Percentiles rank a stretch among this genome's conserved stretches.
These are phyloP conservation scores for Myathropa florea DNA, from an alignment of 2,888 invertebrate species.

Conservation along the genomic window DNA sequence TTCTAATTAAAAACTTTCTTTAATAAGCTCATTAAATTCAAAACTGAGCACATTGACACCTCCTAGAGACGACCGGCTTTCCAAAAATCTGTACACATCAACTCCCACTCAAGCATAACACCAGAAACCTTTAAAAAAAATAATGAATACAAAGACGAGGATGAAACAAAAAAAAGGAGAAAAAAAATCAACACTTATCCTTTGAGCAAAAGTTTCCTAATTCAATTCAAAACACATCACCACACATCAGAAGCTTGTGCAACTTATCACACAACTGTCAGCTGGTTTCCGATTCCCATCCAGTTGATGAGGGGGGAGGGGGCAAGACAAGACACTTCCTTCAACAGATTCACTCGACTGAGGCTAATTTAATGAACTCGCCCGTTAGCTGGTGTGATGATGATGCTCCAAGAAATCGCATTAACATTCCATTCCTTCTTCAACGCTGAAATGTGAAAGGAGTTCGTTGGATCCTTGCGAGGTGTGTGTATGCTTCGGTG, in stretches of 20 bases:
- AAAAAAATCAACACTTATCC: conserved; percentile 1
- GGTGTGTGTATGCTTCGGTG: not conserved
- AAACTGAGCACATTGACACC: not conserved
- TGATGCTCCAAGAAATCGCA: conserved; percentile 47
- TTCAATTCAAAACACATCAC: conserved; percentile 68
- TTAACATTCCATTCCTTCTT: conserved; percentile 57
- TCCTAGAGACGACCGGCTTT: not conserved
- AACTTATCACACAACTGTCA: conserved; percentile 64
- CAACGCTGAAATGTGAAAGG: not conserved
- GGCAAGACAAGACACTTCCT: conserved; percentile 10
- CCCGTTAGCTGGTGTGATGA: conserved; percentile 40
- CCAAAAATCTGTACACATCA: not conserved
- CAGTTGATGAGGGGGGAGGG: not conserved
- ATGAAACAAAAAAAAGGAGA: not conserved
- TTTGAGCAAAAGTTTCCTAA: conserved; percentile 55
- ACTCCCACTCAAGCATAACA: not conserved
- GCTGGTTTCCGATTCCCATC: conserved; percentile 31
- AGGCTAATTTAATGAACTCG: conserved; percentile 68
- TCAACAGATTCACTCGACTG: conserved; percentile 49
- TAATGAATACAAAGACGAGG: not conserved
- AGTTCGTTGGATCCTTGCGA: not conserved
- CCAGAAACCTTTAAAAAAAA: too few relatives aligned
- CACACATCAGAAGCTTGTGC: conserved; percentile 57
- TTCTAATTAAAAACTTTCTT: not conserved
- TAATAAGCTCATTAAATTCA: conserved; percentile 50